Conservation (phyloP, 2,888 invertebrate genomes). For the Chymomyza amoena region DNA sequence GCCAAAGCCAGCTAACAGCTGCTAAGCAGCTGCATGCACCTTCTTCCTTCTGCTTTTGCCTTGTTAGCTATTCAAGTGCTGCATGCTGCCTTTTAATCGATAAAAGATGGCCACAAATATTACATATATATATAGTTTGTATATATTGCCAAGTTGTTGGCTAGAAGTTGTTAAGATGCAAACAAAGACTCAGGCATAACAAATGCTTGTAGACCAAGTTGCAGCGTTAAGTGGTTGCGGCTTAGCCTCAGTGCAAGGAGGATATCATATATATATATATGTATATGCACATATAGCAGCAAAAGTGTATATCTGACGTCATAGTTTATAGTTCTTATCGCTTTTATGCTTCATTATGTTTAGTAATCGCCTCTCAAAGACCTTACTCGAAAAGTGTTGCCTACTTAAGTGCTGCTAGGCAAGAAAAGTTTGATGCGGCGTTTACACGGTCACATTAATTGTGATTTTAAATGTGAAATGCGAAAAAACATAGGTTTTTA, state of each 20-base stretch:
- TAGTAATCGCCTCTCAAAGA: not conserved
- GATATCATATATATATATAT: not conserved
- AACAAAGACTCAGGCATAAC: not conserved
- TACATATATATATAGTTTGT: not conserved
- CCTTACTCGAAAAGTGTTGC: not conserved
- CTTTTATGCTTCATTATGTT: conserved; percentile 22
- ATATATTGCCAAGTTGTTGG: not conserved
- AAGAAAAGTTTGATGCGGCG: not conserved
- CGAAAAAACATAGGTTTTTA: too few species aligned
- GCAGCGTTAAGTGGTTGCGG: not conserved
- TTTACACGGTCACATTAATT: not conserved
- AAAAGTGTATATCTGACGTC: conserved; percentile 3
- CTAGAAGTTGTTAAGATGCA: not conserved
- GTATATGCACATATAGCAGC: not conserved
- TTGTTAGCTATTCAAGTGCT: not conserved
- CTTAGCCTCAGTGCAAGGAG: not conserved
- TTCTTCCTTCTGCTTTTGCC: not conserved
- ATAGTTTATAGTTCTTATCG: conserved; percentile 27
- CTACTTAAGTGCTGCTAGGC: not conserved
- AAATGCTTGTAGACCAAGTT: not conserved
- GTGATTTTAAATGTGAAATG: not conserved
- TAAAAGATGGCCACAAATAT: not conserved
- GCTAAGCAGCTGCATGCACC: not conserved
- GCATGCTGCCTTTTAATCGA: not conserved
- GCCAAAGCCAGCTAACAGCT: not conserved